Evolutionary conservation across 2,888 invertebrate species (phyloP).

Genomic region (Osmoderma eremita): DNA sequence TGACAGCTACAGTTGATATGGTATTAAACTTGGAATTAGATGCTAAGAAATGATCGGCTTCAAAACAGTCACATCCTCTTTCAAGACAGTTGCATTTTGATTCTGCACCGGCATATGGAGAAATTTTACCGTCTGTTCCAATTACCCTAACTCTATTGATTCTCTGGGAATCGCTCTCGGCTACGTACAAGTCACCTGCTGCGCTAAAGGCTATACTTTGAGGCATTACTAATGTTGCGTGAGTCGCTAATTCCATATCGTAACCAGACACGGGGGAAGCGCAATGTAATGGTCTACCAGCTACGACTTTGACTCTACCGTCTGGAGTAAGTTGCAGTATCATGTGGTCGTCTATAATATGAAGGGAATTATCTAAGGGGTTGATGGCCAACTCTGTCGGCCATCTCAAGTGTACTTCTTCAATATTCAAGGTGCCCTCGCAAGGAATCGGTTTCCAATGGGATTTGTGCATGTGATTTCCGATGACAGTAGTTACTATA

Average conservation of each 20-base stretch:
- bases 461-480: conserved; percentile 91
- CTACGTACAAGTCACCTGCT: conserved; percentile 91
- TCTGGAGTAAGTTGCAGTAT: conserved; percentile 91
- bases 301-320: conserved; percentile 90
- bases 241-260: conserved; percentile 88
- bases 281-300: conserved; percentile 93
- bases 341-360: conserved; percentile 97
- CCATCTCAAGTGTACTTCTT: conserved; percentile 94
- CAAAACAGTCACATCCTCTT: conserved; percentile 91
- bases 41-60: conserved; percentile 90
- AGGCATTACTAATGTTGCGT: conserved; percentile 91
- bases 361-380: conserved; percentile 92
- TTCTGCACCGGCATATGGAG: conserved; percentile 93
- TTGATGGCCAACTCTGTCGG: conserved; percentile 95
- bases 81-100: conserved; percentile 94
- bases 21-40: conserved; percentile 95
- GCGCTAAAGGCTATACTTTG: conserved; percentile 95
- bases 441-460: conserved; percentile 95
- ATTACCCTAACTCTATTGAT: conserved; percentile 92
- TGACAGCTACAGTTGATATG: conserved; percentile 90
- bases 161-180: conserved; percentile 94
- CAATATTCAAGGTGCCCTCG: conserved; percentile 89
- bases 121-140: conserved; percentile 92
- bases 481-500: conserved; percentile 90
- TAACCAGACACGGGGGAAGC: conserved; percentile 82